A percentile compares a stretch with the other conserved stretches of the same genome.
Conservation (phyloP, 2,888 invertebrate species). For the Synergus laeviventris region DNA sequence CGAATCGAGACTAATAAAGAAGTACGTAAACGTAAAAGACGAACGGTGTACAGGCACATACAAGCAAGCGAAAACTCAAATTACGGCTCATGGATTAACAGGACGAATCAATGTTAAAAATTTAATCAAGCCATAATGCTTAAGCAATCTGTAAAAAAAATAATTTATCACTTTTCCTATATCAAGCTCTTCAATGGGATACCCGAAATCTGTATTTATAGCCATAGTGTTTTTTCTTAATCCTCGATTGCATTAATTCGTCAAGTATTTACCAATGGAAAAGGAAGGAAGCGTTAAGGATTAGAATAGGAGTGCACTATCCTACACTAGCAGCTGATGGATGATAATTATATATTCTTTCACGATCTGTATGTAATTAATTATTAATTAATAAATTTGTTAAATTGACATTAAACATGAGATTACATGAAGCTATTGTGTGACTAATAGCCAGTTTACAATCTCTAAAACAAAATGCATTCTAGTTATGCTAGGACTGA, state of each 20-base stretch:
- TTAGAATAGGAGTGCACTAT: constrained; percentile 66
- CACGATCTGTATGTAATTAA: constrained; percentile 33
- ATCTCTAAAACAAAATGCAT: constrained; percentile 49
- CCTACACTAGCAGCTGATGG: constrained; percentile 63
- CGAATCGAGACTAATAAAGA: constrained; percentile 39
- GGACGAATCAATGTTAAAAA: constrained; percentile 54
- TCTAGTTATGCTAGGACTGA: constrained; percentile 46
- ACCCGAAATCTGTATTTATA: neutral
- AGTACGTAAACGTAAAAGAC: constrained; percentile 42
- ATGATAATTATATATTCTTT: constrained; percentile 45
- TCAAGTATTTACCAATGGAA: constrained; percentile 53
- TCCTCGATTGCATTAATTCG: constrained; percentile 56
- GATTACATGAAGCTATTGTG: constrained; percentile 18
- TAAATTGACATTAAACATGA: constrained; percentile 30
- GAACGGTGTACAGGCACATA: constrained; percentile 55
- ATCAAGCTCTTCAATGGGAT: neutral
- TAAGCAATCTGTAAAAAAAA: constrained; percentile 1
- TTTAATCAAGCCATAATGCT: neutral
- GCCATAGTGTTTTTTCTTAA: constrained; percentile 39
- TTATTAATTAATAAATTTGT: constrained; percentile 11
- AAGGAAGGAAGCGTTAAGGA: constrained; percentile 59
- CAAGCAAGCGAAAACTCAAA: constrained; percentile 60
- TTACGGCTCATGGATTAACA: constrained; percentile 49
- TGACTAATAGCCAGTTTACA: constrained; percentile 43
- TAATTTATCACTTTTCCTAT: neutral